phyloP scores from a whole-genome alignment of 2,888 invertebrate genomes.

The Rotaria macrura region DNA sequence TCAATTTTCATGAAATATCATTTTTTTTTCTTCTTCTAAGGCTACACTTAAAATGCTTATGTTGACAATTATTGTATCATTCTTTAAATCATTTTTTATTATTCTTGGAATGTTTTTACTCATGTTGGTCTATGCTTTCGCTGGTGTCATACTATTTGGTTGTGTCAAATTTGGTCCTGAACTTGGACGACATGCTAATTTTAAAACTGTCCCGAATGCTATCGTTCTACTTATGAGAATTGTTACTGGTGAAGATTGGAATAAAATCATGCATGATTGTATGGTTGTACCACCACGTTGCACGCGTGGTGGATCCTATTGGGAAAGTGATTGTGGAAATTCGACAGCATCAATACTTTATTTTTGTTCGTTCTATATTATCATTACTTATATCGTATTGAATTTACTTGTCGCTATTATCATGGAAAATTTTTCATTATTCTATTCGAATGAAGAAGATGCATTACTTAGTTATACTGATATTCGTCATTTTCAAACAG shows the following conservation, averaged over 20 bases:
- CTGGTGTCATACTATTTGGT: conserved; percentile 94
- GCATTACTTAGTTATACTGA: conserved; percentile 93
- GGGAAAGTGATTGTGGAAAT: conserved; percentile 99
- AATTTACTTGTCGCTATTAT: conserved; percentile 98
- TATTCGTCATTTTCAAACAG: conserved; percentile 95
- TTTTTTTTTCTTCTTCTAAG: conserved; percentile 40
- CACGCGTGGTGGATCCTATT: conserved; percentile 74
- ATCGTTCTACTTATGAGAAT: conserved; percentile 96
- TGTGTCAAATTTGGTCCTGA: conserved; percentile 98
- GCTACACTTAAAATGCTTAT: conserved; percentile 97
- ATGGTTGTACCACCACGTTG: conserved; percentile 61
- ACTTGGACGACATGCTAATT: conserved; percentile 90
- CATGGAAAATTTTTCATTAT: conserved; percentile 99
- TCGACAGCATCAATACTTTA: conserved; percentile 92
- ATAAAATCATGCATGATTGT: conserved; percentile 75
- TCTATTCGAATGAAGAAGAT: conserved; percentile 99
- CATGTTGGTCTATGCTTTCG: conserved; percentile 93
- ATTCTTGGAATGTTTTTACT: conserved; percentile 97
- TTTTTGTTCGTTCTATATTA: conserved; percentile 98
- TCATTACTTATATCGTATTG: conserved; percentile 96
- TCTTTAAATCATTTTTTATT: conserved; percentile 98
- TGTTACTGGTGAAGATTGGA: conserved; percentile 99
- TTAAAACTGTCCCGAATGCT: conserved; percentile 90
- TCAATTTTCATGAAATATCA: not conserved
- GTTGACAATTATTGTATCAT: conserved; percentile 96